Conservation (phyloP, 2,797 vertebrate species). For the Phataginus tricuspis region DNA sequence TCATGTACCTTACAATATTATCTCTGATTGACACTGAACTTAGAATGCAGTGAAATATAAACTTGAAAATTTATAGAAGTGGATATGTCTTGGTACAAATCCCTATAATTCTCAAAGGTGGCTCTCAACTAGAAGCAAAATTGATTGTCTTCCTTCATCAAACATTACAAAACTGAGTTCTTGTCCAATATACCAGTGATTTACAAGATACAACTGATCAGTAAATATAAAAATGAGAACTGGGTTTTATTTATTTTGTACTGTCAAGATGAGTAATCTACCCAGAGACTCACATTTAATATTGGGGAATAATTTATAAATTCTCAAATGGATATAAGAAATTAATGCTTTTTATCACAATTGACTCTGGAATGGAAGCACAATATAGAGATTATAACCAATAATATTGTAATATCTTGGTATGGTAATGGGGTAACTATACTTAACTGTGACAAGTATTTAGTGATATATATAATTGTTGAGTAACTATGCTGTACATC, state of each 20-base stretch:
- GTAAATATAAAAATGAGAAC: constrained; percentile 11
- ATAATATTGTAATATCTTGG: too few relatives aligned
- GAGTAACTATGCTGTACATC: too few relatives aligned
- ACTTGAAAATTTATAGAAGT: constrained; percentile 4
- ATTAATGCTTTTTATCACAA: background rate
- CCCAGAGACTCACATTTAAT: background rate
- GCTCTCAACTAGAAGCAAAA: background rate
- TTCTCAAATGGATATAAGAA: background rate
- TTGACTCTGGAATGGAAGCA: background rate
- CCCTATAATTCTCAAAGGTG: background rate
- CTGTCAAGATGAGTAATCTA: background rate
- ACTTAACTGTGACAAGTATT: too few relatives aligned
- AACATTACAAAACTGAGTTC: constrained; percentile 29
- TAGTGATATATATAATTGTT: too few relatives aligned
- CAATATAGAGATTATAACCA: too few relatives aligned
- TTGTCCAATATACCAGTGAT: background rate
- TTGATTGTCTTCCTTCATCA: constrained; percentile 5
- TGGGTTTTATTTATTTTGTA: constrained; percentile 34
- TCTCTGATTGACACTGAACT: background rate
- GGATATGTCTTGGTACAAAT: background rate
- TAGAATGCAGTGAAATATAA: background rate
- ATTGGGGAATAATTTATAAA: constrained; percentile 33
- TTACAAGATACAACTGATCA: background rate
- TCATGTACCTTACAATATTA: constrained; percentile 10
- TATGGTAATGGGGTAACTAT: too few relatives aligned